Evolutionary conservation across 2,888 invertebrate species (phyloP).

Genomic region (Ectemnius lituratus): DNA sequence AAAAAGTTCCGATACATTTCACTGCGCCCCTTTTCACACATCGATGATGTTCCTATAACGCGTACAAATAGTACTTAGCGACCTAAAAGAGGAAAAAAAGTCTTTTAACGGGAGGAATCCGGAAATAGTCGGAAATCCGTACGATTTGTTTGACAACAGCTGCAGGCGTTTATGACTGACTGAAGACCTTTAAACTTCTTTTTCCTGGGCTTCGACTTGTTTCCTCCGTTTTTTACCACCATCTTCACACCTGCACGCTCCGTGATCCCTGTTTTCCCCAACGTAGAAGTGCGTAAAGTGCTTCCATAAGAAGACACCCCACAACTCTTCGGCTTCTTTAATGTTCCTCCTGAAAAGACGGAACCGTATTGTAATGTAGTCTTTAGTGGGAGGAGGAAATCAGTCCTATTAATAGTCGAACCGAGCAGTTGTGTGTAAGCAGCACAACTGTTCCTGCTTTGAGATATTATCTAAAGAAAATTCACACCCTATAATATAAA

Average conservation of each 20-base stretch:
- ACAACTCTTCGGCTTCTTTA: slow-evolving; percentile 20
- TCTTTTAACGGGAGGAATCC: not conserved
- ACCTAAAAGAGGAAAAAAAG: not conserved
- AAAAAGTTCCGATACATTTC: slow-evolving; percentile 45
- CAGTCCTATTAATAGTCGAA: slow-evolving; percentile 49
- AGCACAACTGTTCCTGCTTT: slow-evolving; percentile 38
- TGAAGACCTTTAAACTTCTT: slow-evolving; percentile 1
- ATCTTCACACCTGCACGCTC: slow-evolving; percentile 16
- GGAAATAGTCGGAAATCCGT: slow-evolving; percentile 2
- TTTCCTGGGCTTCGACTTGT: too few species aligned
- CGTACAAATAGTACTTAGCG: too few species aligned
- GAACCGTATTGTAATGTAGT: slow-evolving; percentile 21
- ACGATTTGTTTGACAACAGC: slow-evolving; percentile 9
- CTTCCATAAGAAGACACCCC: slow-evolving; percentile 12
- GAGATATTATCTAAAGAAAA: too few species aligned
- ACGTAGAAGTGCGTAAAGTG: slow-evolving; percentile 10
- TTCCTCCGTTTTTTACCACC: not conserved
- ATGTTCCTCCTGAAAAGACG: not conserved
- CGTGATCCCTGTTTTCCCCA: slow-evolving; percentile 19
- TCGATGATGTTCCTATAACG: too few species aligned
- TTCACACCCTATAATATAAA: too few species aligned
- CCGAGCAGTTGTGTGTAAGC: slow-evolving; percentile 40
- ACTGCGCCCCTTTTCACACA: not conserved
- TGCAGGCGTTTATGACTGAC: not conserved
- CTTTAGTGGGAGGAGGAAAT: slow-evolving; percentile 45